Base-by-base conservation (phyloP, 2,113 vertebrate genomes). In the Progne subis region DNA sequence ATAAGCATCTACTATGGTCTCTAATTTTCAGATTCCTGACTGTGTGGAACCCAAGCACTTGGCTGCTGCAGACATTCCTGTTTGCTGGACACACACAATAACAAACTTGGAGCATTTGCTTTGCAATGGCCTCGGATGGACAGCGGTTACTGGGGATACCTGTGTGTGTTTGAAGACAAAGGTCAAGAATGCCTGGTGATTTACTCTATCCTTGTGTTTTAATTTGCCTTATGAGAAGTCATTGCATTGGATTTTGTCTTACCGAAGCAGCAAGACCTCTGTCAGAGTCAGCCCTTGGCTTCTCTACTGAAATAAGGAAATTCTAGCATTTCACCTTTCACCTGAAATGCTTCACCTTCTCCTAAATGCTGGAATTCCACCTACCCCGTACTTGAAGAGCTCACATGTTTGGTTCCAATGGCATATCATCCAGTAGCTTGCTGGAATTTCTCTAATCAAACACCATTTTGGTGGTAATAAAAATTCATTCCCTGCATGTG, bases 1-100 rank as follows among this genome's bases (percentile, higher is more conserved):
- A 98, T 98, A 96, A 97, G 92, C 88, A 86, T 43, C 17, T 90
- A 77, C 95, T 94, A 67, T 82, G 84, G 71, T 84, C 81, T 94
- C 83, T 90, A 90, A 94, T 80, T 94, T 82, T 79, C 81, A 91
- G 60, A 32, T 96, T 95, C 61, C 53, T 86, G 70, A 32, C 50
- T 47, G 7, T 60, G 20, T 71, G 67, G 69, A 68, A 31, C 75
- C 43, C 29, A 82, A 78, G 8, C 56, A 31, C 71, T 69, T 69
- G 70, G 39, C 79, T 90, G 6, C 50, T 93, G 75, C 41, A 88
- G 68, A 74, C 47, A 21, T 83, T 65, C n/a, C 43, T 23, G 8
- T 75, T 93, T 74, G 52, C 52, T 96, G 92, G 39, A 47, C 68
- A 78, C 34, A 20, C 1, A 6, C 39, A 50, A 1, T 11, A 70